These are phyloP conservation scores for Cyaniris semiargus DNA, from an alignment of 2,888 invertebrate species.

Conservation along the genomic window DNA sequence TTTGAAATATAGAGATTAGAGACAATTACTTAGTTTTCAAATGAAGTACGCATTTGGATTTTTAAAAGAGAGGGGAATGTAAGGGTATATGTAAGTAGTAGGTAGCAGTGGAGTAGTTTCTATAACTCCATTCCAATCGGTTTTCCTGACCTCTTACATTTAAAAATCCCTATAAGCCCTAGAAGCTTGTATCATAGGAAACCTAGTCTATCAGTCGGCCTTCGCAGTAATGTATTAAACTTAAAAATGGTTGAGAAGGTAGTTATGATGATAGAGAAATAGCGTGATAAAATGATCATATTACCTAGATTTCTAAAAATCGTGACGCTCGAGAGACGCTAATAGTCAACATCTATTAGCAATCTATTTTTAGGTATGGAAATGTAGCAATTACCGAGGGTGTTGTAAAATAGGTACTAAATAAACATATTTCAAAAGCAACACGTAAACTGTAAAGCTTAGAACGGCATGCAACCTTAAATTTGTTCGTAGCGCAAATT, in stretches of 20 bases:
- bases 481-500: slow-evolving; percentile 30
- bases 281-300: not conserved
- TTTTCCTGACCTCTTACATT: too few species aligned
- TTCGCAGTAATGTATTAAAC: too few species aligned
- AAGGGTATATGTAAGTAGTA: too few species aligned
- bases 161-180: not conserved
- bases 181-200: not conserved
- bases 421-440: slow-evolving; percentile 29
- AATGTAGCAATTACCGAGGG: slow-evolving; percentile 3
- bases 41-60: too few species aligned
- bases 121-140: too few species aligned
- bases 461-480: slow-evolving; percentile 29
- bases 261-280: not conserved
- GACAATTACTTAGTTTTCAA: too few species aligned
- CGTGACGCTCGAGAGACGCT: not conserved
- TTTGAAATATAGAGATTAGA: not conserved
- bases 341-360: not conserved
- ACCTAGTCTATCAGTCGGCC: not conserved
- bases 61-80: too few species aligned
- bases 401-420: slow-evolving; percentile 24
- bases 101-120: too few species aligned
- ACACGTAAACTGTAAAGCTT: slow-evolving; percentile 25
- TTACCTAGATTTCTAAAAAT: not conserved
- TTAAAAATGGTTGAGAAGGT: too few species aligned
- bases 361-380: slow-evolving; percentile 13